Base-by-base conservation (phyloP, 2,113 vertebrate species). In the Leptobrachium leishanense region DNA sequence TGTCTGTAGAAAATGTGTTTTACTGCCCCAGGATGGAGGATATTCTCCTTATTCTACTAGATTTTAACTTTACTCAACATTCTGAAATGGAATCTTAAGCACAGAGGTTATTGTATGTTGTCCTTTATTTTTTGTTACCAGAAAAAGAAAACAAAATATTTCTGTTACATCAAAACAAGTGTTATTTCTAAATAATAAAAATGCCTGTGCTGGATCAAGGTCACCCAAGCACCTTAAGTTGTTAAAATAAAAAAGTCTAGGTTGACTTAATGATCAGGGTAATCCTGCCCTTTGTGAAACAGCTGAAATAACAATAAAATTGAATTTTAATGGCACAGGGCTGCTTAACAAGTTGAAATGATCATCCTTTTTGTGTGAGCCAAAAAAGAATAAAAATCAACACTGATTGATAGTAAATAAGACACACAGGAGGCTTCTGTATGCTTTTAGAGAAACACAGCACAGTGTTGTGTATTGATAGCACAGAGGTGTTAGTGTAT, bases 271-370 rank as follows among this genome's bases (percentile, higher is more conserved):
- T 59, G 3, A 1, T 13, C 55, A 59, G 13, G 44, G 59, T 54
- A 78, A 62, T 31, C 10, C 5, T 41, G 63, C 43, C 54, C 62
- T 1, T 13, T 20, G 39, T 40, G 69, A 66, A 67, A 50, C 63
- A 74, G 77, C 76, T 74, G 71, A 74, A 80, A 59, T 40, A 74
- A 55, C 72, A 43, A 74, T 41, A 74, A 43, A 40, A 74, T 70
- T 73, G 63, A 46, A 11, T 50, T 67, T 59, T 73, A 73, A 68
- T 74, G 78, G 68, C 78, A 80, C 11, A 40, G 39, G 40, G 41
- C 66, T 80, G 53, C 15, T 66, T 54, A 57, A 59, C 41, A 74
- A 31, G 20, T 43, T 74, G 41, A 69, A 13, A 74, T 81, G 68
- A 71, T 65, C 62, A 31, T 11, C 40, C 53, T 43, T 74, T 40